Evolutionary conservation across 2,888 invertebrate genomes (phyloP).

Genomic region (Folsomia manolachei): DNA sequence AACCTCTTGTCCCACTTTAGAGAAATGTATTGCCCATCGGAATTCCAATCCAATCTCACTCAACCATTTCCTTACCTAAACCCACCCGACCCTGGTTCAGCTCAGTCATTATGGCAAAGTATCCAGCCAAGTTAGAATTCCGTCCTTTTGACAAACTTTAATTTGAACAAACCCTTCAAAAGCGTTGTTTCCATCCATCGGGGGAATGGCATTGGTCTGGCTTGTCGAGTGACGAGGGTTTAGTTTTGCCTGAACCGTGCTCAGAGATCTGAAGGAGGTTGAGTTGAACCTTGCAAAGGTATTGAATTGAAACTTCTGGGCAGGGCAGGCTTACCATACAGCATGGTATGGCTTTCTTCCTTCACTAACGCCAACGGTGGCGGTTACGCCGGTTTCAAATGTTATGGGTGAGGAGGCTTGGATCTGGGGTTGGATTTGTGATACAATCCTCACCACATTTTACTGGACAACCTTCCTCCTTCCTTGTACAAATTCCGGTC

Average conservation of each 20-base stretch:
- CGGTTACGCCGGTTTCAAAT: too few species aligned
- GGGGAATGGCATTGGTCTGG: too few species aligned
- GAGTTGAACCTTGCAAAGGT: neutral
- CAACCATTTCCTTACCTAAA: constrained; percentile 1
- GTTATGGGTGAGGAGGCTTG: neutral
- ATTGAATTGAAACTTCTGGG: neutral
- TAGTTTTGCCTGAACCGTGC: neutral
- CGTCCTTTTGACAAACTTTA: neutral
- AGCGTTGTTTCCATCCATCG: neutral
- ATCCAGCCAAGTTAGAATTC: too few species aligned
- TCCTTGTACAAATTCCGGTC: too few species aligned
- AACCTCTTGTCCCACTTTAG: constrained; percentile 3
- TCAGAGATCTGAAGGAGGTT: neutral
- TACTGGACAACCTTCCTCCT: too few species aligned
- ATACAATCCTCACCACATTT: neutral
- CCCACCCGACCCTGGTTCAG: neutral
- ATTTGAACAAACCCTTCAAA: neutral
- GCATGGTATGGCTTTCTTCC: neutral
- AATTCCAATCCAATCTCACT: constrained; percentile 10
- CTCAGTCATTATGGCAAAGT: neutral
- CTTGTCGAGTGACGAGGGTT: constrained; percentile 12
- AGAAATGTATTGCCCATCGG: constrained; percentile 20
- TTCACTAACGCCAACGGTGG: neutral
- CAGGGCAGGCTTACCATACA: neutral
- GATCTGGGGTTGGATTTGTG: neutral